Evolutionary conservation across 1,140 invertebrate genomes (phyloP).

Genomic region (Listronotus oregonensis): DNA sequence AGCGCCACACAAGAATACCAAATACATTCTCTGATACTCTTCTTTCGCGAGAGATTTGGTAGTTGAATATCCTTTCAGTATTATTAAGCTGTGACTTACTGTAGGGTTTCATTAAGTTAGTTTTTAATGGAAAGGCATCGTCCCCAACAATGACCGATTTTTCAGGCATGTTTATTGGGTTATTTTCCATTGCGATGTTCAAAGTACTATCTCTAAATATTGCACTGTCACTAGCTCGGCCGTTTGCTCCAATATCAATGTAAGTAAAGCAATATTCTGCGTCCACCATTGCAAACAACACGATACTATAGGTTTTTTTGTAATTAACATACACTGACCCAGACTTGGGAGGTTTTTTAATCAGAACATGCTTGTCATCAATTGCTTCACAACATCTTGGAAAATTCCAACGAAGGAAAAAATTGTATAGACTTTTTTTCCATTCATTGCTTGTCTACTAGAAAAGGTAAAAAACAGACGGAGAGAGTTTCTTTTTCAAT

Average conservation of each 20-base stretch:
- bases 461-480: too few species aligned
- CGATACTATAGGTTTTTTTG: conserved; percentile 52
- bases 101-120: conserved; percentile 14
- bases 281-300: conserved; percentile 54
- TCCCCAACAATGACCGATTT: background rate
- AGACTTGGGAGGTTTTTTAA: conserved; percentile 45
- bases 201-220: conserved; percentile 2
- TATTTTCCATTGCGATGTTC: conserved; percentile 7
- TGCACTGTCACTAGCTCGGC: conserved; percentile 7
- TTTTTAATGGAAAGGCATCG: conserved; percentile 15
- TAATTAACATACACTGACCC: conserved; percentile 56
- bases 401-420: too few species aligned
- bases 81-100: background rate
- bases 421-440: too few species aligned
- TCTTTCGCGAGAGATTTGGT: conserved; percentile 51
- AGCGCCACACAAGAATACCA: background rate
- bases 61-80: conserved; percentile 55
- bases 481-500: too few species aligned
- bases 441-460: too few species aligned
- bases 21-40: conserved; percentile 44
- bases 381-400: too few species aligned
- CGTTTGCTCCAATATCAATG: conserved; percentile 48
- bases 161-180: conserved; percentile 16
- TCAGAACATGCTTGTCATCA: conserved; percentile 53
- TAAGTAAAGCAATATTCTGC: conserved; percentile 54